These are phyloP conservation scores for Nomada hirtipes DNA, from an alignment of 2,888 invertebrate genomes.

Conservation along the genomic window DNA sequence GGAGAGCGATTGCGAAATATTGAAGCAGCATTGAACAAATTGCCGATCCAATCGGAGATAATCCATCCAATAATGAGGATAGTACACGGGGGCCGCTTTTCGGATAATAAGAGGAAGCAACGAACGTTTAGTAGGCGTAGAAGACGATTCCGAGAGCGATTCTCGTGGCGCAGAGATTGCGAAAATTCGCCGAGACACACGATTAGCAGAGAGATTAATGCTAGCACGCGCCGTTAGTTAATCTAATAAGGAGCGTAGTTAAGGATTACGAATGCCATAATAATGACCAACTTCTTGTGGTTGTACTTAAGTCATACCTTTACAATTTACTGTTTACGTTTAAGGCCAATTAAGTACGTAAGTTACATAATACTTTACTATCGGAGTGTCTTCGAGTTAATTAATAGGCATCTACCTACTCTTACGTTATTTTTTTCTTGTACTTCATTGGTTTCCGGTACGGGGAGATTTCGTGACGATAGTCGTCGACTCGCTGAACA, in stretches of 20 bases:
- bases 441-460: slow-evolving; percentile 26
- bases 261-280: slow-evolving; percentile 83
- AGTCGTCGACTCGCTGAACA: slow-evolving; percentile 30
- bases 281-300: slow-evolving; percentile 84
- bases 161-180: slow-evolving; percentile 26
- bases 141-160: not conserved
- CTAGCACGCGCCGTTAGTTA: slow-evolving; percentile 62
- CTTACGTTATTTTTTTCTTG: slow-evolving; percentile 6
- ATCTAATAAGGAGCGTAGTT: slow-evolving; percentile 67
- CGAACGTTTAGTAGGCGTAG: not conserved
- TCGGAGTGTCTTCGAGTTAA: slow-evolving; percentile 69
- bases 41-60: too few relatives aligned
- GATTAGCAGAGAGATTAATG: slow-evolving; percentile 45
- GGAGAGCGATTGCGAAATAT: too few relatives aligned
- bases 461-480: slow-evolving; percentile 28
- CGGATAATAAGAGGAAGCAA: not conserved
- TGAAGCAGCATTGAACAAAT: too few relatives aligned
- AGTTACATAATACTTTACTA: slow-evolving; percentile 67
- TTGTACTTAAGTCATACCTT: slow-evolving; percentile 84
- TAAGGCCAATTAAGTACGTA: slow-evolving; percentile 64
- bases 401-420: slow-evolving; percentile 43
- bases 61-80: too few relatives aligned
- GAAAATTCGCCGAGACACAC: slow-evolving; percentile 35
- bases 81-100: slow-evolving; percentile 12
- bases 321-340: slow-evolving; percentile 73